Evolutionary conservation across 1,140 invertebrate genomes (phyloP).

Genomic region (Bombus superbus): DNA sequence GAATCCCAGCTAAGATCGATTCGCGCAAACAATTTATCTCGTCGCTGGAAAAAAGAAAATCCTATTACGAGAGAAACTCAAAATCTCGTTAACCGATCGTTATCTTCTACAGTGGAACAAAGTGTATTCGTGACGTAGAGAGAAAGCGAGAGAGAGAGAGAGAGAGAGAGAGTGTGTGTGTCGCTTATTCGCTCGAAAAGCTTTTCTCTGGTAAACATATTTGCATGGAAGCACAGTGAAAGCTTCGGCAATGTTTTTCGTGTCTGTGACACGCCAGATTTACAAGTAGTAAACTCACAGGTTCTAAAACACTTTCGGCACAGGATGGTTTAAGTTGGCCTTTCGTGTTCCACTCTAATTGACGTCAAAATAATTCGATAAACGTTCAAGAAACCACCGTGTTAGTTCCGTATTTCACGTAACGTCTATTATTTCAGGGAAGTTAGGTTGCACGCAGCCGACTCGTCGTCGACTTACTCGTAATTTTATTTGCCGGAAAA

Average conservation of each 20-base stretch:
- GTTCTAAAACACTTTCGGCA: slow-evolving; percentile 13
- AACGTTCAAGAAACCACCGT: slow-evolving; percentile 12
- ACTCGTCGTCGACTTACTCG: not conserved
- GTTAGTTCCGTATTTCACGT: not conserved
- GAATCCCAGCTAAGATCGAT: too few relatives aligned
- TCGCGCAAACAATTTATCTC: not conserved
- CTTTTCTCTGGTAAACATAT: slow-evolving; percentile 56
- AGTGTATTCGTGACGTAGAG: slow-evolving; percentile 67
- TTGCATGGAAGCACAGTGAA: slow-evolving; percentile 20
- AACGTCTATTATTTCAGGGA: slow-evolving; percentile 30
- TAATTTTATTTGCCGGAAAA: slow-evolving; percentile 39
- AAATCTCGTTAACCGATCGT: slow-evolving; percentile 59
- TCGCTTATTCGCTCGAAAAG: slow-evolving; percentile 25
- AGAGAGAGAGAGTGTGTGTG: not conserved
- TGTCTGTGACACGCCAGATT: slow-evolving; percentile 25
- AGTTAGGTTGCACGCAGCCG: slow-evolving; percentile 38
- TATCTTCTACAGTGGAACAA: slow-evolving; percentile 70
- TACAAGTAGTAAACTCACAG: slow-evolving; percentile 33
- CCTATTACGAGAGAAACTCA: slow-evolving; percentile 17
- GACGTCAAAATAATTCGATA: slow-evolving; percentile 43
- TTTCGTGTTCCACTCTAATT: slow-evolving; percentile 13
- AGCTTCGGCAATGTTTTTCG: not conserved
- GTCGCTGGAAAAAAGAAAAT: slow-evolving; percentile 21
- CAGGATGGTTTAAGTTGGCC: not conserved
- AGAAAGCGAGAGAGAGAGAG: slow-evolving; percentile 22